A percentile compares a stretch with the other conserved stretches of the same genome.
phyloP scores from a whole-genome alignment of 2,888 invertebrate genomes.

The Limulus polyphemus region DNA sequence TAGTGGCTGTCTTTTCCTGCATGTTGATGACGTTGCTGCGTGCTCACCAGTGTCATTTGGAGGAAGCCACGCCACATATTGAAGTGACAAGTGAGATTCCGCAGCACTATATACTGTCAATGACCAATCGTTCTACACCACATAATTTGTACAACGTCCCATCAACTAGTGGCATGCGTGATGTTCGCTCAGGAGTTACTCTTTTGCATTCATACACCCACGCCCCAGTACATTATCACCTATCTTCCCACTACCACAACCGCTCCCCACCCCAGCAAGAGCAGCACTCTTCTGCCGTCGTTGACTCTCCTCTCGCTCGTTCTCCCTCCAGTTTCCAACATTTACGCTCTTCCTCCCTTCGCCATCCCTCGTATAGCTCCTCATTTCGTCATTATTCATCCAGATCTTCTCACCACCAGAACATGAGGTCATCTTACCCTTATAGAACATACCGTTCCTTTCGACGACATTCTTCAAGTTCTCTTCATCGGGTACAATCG shows the following conservation, averaged over 20 bases:
- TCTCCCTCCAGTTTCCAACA: not conserved
- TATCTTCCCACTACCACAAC: not conserved
- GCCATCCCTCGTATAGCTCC: not conserved
- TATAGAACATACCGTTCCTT: not conserved
- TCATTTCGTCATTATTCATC: conserved; percentile 1
- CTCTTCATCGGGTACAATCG: not conserved
- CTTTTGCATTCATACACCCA: not conserved
- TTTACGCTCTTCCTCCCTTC: not conserved
- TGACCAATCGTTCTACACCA: not conserved
- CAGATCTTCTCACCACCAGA: not conserved
- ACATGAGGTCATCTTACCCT: too few species aligned
- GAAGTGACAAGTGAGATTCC: conserved; percentile 1
- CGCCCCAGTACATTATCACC: not conserved
- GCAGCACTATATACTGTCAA: not conserved
- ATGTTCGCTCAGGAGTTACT: not conserved
- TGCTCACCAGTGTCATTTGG: not conserved
- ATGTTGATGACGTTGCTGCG: conserved; percentile 5
- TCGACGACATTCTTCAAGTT: not conserved
- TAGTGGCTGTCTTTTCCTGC: conserved; percentile 4
- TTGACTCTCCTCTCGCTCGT: not conserved
- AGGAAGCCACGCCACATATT: not conserved
- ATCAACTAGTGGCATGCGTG: not conserved
- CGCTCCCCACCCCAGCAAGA: not conserved
- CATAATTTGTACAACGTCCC: too few species aligned
- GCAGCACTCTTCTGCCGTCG: not conserved